Base-by-base conservation (phyloP, 1,140 invertebrate species). In the Aphidius gifuensis region DNA sequence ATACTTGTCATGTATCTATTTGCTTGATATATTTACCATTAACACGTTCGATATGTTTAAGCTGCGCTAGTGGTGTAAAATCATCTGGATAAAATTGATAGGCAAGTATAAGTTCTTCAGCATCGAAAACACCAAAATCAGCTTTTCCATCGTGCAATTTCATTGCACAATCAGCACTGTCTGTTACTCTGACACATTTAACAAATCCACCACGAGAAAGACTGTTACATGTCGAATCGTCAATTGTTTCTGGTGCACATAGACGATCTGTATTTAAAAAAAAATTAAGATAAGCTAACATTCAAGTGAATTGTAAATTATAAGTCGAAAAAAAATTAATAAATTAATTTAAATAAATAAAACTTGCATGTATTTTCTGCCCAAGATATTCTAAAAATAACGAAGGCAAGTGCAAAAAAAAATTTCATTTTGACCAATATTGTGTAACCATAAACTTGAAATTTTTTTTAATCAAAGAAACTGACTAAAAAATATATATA, bases 161-260 rank as follows among this genome's bases (percentile, higher is more conserved):
- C 2, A 85, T 66, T 0, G 83, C 79, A 67, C 86, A 87, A 61
- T 86, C 82, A 9, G 84, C 71, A 57, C 82, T 85, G 51, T 79
- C 76, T 7, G 65, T 64, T 4, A 77, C 72, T 5, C 42, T 48
- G 6, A 69, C 54, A 53, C 75, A 81, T 45, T 61, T 57, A 8
- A 80, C 68, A 66, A 67, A 38, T 42, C 69, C 74, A 1, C 68
- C 67, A 43, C 62, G 60, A 45, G 64, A 51, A 7, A 77, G 5
- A 9, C 55, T 51, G 2, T 38, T 46, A 32, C 74, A 76, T 1
- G 45, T 9, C 9, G 55, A 5, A 0, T 65, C 40, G 8, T 7
- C 2, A 16, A 68, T 53, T 0, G 39, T 32, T 8, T 64, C 49
- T 7, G 67, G 51, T 11, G 68, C 69, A 55, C 76, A 78, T 6